Evolutionary conservation across 2,888 invertebrate genomes (phyloP).

Genomic region (Acleris literana): DNA sequence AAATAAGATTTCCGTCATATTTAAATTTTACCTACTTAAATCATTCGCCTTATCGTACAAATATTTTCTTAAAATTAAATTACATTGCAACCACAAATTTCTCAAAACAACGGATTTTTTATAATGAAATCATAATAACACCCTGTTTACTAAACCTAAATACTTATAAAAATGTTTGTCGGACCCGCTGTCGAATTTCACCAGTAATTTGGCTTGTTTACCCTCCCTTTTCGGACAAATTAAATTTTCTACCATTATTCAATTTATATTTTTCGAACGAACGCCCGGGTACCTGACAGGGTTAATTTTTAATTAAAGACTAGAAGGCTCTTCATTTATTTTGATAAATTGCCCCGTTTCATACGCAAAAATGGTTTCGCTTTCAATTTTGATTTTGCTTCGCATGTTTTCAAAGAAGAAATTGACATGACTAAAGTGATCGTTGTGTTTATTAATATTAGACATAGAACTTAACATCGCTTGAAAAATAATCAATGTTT

Average conservation of each 20-base stretch:
- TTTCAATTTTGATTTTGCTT: not conserved
- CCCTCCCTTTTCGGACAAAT: constrained; percentile 7
- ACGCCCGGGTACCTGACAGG: constrained; percentile 13
- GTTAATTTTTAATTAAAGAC: constrained; percentile 37
- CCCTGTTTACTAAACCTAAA: constrained; percentile 9
- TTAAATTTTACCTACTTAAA: no score
- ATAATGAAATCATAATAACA: not conserved
- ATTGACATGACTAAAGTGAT: no score
- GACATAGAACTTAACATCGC: no score
- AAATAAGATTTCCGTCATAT: no score
- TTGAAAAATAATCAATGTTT: no score
- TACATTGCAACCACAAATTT: no score
- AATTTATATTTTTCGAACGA: constrained; percentile 24
- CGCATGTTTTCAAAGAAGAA: not conserved
- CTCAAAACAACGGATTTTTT: no score
- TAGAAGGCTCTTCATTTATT: constrained; percentile 15
- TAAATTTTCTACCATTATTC: constrained; percentile 16
- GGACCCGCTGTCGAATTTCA: constrained; percentile 5
- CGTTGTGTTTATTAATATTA: no score
- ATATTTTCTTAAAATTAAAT: no score
- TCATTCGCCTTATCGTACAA: no score
- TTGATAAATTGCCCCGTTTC: constrained; percentile 11
- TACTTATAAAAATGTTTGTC: constrained; percentile 20
- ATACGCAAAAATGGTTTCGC: constrained; percentile 2
- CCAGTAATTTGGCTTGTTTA: constrained; percentile 22